Evolutionary conservation across 2,113 vertebrate species (phyloP).

Genomic region (Sebastes fasciatus): DNA sequence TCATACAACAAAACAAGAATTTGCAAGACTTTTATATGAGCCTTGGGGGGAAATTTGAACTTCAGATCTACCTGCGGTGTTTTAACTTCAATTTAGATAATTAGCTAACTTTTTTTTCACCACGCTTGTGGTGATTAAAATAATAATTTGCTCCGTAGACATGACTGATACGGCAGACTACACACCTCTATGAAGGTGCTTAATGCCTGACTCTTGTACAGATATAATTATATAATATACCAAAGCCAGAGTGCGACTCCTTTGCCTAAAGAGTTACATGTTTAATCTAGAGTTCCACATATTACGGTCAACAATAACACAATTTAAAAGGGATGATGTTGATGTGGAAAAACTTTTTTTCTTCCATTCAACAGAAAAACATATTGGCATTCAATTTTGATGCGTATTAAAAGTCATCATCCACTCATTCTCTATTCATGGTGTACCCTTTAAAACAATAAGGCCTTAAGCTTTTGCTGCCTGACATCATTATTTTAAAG

Average conservation of each 20-base stretch:
- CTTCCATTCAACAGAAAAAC: background rate
- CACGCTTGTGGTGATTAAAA: background rate
- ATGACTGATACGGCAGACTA: background rate
- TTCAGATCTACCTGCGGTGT: background rate
- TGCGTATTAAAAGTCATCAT: background rate
- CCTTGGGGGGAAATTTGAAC: background rate
- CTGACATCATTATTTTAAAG: conserved; percentile 11
- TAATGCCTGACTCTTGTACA: background rate
- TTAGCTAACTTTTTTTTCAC: background rate
- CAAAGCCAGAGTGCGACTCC: background rate
- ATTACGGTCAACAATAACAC: background rate
- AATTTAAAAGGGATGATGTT: background rate
- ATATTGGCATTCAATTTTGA: background rate
- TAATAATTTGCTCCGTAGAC: background rate
- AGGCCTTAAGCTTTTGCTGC: background rate
- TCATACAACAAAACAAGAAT: background rate
- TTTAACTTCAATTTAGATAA: background rate
- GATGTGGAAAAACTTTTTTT: background rate
- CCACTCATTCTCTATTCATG: background rate
- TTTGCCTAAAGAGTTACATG: background rate
- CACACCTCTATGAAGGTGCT: background rate
- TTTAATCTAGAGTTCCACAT: background rate
- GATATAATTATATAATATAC: background rate
- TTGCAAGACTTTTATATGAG: background rate
- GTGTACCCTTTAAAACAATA: background rate